phyloP scores from a whole-genome alignment of 2,797 vertebrate species.

The Brotula barbata region DNA sequence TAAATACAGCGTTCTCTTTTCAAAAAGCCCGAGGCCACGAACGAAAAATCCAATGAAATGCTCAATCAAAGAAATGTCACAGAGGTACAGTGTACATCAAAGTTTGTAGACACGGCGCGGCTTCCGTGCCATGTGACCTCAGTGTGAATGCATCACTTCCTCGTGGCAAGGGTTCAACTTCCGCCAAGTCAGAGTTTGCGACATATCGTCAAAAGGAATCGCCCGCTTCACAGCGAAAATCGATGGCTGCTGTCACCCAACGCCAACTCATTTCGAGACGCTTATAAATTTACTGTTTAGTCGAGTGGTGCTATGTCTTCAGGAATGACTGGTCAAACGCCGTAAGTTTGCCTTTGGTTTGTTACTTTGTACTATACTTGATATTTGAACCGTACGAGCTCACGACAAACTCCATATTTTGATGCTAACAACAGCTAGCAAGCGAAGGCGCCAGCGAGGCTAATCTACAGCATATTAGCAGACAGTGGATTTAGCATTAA shows the following conservation, averaged over 20 bases:
- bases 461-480: background rate
- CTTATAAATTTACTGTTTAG: conserved; percentile 20
- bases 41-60: too few species aligned
- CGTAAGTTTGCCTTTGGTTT: conserved; percentile 66
- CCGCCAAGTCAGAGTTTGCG: conserved; percentile 48
- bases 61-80: too few species aligned
- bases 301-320: conserved; percentile 76
- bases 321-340: conserved; percentile 79
- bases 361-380: accelerated
- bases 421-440: background rate
- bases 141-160: too few species aligned
- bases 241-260: conserved; percentile 49
- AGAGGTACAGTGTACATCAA: too few species aligned
- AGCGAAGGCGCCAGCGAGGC: conserved; percentile 9
- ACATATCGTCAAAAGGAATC: conserved; percentile 55
- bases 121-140: too few species aligned
- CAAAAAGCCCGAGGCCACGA: too few species aligned
- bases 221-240: conserved; percentile 15
- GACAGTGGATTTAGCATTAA: conserved; percentile 11
- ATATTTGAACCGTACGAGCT: background rate
- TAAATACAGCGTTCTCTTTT: too few species aligned
- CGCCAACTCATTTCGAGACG: conserved; percentile 17
- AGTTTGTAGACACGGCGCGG: too few species aligned
- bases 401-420: background rate
- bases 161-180: conserved; percentile 20